These are phyloP conservation scores for Xerus inauris DNA, from an alignment of 2,113 vertebrate genomes.

Conservation along the genomic window DNA sequence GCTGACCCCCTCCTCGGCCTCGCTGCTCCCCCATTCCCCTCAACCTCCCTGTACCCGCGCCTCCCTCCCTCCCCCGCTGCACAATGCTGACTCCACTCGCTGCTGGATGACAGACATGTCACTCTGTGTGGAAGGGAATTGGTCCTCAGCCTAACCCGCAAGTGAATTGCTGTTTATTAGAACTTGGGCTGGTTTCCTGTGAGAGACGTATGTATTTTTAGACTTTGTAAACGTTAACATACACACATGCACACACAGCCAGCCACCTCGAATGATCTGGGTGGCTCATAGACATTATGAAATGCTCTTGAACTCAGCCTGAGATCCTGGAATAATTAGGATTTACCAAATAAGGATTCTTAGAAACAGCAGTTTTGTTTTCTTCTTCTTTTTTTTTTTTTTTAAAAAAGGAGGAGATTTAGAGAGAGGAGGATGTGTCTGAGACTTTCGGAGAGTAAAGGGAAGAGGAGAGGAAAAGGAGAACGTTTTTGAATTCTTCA, in stretches of 20 bases:
- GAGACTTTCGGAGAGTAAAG: slow-evolving; percentile 65
- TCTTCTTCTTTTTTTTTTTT: not conserved
- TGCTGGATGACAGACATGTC: slow-evolving; percentile 85
- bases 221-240: slow-evolving; percentile 72
- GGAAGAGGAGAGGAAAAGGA: not conserved
- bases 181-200: slow-evolving; percentile 81
- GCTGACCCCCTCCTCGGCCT: slow-evolving; percentile 33
- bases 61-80: slow-evolving; percentile 1
- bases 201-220: slow-evolving; percentile 84
- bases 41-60: slow-evolving; percentile 50
- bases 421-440: slow-evolving; percentile 3
- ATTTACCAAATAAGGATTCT: slow-evolving; percentile 75
- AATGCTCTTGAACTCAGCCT: slow-evolving; percentile 84
- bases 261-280: slow-evolving; percentile 56
- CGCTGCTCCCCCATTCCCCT: not conserved
- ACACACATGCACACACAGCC: slow-evolving; percentile 71
- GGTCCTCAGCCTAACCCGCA: slow-evolving; percentile 81
- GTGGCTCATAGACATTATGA: slow-evolving; percentile 83
- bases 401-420: not conserved
- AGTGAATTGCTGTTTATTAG: slow-evolving; percentile 79
- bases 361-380: slow-evolving; percentile 66
- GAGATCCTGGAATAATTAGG: slow-evolving; percentile 76
- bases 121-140: slow-evolving; percentile 74
- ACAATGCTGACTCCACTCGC: slow-evolving; percentile 78
- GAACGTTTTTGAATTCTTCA: slow-evolving; percentile 62